Conservation (phyloP, 92 coral and sea anemone genomes). For the Phymanthus crucifer region DNA sequence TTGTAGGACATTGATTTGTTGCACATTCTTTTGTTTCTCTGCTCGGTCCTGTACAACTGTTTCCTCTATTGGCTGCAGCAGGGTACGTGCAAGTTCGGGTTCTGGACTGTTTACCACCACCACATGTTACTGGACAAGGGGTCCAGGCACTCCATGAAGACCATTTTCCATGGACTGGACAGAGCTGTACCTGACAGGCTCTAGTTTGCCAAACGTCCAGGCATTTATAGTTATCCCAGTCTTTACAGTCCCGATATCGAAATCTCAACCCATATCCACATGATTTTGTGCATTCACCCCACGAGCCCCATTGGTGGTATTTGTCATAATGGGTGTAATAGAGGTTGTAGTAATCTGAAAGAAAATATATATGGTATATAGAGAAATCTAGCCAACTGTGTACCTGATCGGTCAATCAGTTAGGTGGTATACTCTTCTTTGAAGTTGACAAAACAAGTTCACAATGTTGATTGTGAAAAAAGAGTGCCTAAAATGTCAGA, state of each 20-base stretch:
- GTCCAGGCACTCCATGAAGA: conserved; percentile 46
- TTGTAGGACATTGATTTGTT: conserved; percentile 9
- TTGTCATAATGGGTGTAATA: no score
- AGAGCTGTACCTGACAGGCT: background rate
- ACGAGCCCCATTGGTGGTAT: conserved; percentile 35
- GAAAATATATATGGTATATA: no score
- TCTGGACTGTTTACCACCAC: conserved; percentile 43
- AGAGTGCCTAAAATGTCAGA: no score
- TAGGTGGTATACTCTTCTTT: no score
- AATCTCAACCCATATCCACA: conserved; percentile 24
- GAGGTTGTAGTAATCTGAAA: no score
- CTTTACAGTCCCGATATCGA: conserved; percentile 25
- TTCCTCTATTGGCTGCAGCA: conserved; percentile 38
- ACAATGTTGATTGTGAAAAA: no score
- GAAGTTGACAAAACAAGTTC: no score
- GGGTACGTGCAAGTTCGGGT: conserved; percentile 39
- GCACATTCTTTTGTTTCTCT: conserved; percentile 24
- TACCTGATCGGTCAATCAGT: no score
- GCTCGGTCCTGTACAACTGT: conserved; percentile 18
- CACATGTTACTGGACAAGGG: conserved; percentile 40
- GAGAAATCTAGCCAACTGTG: no score
- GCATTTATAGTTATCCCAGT: conserved; percentile 5
- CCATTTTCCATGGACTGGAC: conserved; percentile 40
- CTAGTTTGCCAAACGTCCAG: conserved; percentile 4
- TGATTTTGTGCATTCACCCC: conserved; percentile 30